phyloP scores from a whole-genome alignment of 2,888 invertebrate genomes.

The Tiliacea aurago region DNA sequence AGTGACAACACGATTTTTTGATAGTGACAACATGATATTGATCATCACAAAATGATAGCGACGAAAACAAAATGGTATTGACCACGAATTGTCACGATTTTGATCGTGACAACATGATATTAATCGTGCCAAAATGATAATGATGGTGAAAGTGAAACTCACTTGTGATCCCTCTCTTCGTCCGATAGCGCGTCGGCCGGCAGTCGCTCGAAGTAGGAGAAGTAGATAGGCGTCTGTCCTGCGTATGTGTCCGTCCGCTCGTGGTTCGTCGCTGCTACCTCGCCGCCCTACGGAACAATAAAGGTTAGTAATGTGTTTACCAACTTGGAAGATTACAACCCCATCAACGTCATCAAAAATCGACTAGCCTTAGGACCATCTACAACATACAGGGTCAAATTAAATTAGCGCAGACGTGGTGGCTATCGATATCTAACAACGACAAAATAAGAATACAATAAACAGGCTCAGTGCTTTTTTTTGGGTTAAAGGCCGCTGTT shows the following conservation, averaged over 20 bases:
- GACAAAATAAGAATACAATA: no score
- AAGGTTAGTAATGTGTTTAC: conserved; percentile 30
- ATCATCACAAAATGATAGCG: neutral
- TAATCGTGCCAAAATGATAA: neutral
- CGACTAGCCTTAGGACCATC: no score
- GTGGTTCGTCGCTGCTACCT: conserved; percentile 92
- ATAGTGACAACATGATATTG: neutral
- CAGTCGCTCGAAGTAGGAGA: conserved; percentile 93
- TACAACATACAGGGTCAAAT: no score
- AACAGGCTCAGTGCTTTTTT: no score
- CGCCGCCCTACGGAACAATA: conserved; percentile 74
- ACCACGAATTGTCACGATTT: neutral
- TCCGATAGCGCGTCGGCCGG: conserved; percentile 92
- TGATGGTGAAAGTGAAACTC: conserved; percentile 38
- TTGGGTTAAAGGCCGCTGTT: no score
- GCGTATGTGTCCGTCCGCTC: conserved; percentile 88
- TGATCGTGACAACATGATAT: neutral
- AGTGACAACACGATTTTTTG: neutral
- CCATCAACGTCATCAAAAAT: no score
- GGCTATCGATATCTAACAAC: no score
- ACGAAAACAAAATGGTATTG: neutral
- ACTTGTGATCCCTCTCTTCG: conserved; percentile 90
- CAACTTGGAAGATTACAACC: no score
- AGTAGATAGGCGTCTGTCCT: conserved; percentile 90
- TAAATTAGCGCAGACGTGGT: no score